phyloP scores from a whole-genome alignment of 2,888 invertebrate genomes.

The Synergus laeviventris region DNA sequence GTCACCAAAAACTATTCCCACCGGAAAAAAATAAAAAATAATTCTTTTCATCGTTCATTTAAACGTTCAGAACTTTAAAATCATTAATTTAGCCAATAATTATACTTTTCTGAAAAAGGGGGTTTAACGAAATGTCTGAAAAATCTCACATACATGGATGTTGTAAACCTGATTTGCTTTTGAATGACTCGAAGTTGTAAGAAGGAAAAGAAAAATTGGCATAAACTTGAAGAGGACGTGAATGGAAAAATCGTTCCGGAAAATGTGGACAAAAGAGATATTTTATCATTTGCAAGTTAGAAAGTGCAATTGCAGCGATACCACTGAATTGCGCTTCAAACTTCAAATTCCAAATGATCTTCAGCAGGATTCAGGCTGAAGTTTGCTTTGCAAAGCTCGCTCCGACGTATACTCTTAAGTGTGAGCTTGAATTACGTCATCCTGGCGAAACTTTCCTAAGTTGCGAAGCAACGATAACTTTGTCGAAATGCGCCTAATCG shows the following conservation, averaged over 20 bases:
- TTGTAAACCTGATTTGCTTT: too few relatives aligned
- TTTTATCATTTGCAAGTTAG: constrained; percentile 10
- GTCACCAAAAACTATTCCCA: too few relatives aligned
- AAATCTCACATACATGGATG: too few relatives aligned
- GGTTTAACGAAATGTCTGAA: too few relatives aligned
- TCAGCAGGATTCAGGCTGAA: constrained; percentile 25
- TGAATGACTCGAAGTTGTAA: too few relatives aligned
- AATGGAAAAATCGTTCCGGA: not conserved
- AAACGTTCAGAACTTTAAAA: too few relatives aligned
- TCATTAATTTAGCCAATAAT: too few relatives aligned
- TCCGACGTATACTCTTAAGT: constrained; percentile 18
- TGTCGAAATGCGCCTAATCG: constrained; percentile 13
- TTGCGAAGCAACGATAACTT: constrained; percentile 32
- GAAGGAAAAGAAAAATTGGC: not conserved
- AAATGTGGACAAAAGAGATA: not conserved
- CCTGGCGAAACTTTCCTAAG: constrained; percentile 16
- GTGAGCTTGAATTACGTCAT: constrained; percentile 32
- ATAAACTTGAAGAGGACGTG: not conserved
- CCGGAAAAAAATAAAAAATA: too few relatives aligned
- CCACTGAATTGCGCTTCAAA: constrained; percentile 13
- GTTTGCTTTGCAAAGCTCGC: constrained; percentile 31
- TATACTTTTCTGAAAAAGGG: too few relatives aligned
- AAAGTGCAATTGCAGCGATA: constrained; percentile 30
- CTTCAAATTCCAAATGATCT: constrained; percentile 39
- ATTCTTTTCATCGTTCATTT: too few relatives aligned